Conservation (phyloP, 1,140 invertebrate species). For the Lepidurus apus region DNA sequence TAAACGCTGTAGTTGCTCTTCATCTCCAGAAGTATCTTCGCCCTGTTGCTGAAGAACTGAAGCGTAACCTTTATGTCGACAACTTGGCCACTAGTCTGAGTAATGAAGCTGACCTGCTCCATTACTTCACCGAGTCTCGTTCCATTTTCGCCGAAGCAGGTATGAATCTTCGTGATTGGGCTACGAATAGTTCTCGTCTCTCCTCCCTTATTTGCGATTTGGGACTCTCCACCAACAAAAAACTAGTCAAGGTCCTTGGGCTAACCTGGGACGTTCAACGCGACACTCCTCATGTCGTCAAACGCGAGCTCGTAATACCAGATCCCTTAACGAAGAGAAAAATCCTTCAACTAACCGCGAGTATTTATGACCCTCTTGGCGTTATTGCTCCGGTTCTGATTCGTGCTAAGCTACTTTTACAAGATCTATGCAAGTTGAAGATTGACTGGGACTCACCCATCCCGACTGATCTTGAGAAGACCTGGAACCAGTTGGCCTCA, state of each 20-base stretch:
- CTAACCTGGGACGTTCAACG: constrained; percentile 8
- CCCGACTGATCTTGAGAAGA: background rate
- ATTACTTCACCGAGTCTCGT: constrained; percentile 23
- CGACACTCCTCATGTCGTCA: constrained; percentile 25
- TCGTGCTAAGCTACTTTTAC: constrained; percentile 35
- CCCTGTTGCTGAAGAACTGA: background rate
- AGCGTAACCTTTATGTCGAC: constrained; percentile 30
- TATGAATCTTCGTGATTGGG: constrained; percentile 24
- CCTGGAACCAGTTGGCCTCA: background rate
- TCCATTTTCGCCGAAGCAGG: constrained; percentile 26
- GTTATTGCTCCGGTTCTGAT: constrained; percentile 34
- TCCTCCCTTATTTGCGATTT: background rate
- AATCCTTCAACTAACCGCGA: constrained; percentile 30
- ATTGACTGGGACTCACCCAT: constrained; percentile 36
- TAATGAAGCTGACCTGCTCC: background rate
- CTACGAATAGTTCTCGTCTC: constrained; percentile 16
- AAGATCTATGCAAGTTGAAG: constrained; percentile 35
- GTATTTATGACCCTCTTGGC: constrained; percentile 36
- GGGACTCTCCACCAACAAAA: background rate
- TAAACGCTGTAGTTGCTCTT: background rate
- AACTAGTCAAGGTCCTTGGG: constrained; percentile 29
- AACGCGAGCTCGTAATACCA: background rate
- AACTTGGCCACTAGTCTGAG: constrained; percentile 1
- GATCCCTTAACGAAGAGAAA: constrained; percentile 30
- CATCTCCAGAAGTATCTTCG: background rate